Percentiles rank a stretch among this genome's conserved stretches.
These are phyloP conservation scores for Myotis findleyi DNA, from an alignment of 2,797 vertebrate species.

Conservation along the genomic window DNA sequence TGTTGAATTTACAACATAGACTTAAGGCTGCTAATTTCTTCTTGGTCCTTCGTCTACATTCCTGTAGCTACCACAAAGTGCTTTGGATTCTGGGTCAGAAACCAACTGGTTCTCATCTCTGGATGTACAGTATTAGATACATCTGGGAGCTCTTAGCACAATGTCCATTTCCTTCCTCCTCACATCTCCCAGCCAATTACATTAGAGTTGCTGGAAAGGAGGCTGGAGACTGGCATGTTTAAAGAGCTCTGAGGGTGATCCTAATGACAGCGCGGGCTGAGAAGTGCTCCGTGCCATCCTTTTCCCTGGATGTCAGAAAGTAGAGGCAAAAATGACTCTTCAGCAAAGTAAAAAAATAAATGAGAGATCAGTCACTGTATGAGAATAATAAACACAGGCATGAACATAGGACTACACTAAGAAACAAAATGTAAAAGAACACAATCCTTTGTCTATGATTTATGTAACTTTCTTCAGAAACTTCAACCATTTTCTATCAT, in stretches of 20 bases:
- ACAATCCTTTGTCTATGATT: not conserved
- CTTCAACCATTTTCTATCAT: not conserved
- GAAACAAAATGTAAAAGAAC: not conserved
- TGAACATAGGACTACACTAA: not conserved
- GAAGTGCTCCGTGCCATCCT: not conserved
- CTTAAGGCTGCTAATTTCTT: not conserved
- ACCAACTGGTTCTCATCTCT: not conserved
- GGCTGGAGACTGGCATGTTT: not conserved
- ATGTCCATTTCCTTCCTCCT: not conserved
- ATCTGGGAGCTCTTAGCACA: not conserved
- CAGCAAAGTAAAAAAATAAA: slow-evolving; percentile 37
- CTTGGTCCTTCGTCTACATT: not conserved
- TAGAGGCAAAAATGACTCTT: slow-evolving; percentile 31
- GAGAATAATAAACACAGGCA: not conserved
- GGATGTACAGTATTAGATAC: not conserved
- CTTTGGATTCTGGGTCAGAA: slow-evolving; percentile 21
- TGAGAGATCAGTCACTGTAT: not conserved
- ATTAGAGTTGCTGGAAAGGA: not conserved
- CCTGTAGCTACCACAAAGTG: not conserved
- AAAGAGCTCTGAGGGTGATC: not conserved
- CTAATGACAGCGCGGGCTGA: not conserved
- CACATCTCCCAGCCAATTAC: not conserved
- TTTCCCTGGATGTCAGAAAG: not conserved
- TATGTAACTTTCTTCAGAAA: slow-evolving; percentile 26
- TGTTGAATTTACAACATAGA: not conserved